Evolutionary conservation across 2,113 vertebrate genomes (phyloP).

Genomic region (Python bivittatus): DNA sequence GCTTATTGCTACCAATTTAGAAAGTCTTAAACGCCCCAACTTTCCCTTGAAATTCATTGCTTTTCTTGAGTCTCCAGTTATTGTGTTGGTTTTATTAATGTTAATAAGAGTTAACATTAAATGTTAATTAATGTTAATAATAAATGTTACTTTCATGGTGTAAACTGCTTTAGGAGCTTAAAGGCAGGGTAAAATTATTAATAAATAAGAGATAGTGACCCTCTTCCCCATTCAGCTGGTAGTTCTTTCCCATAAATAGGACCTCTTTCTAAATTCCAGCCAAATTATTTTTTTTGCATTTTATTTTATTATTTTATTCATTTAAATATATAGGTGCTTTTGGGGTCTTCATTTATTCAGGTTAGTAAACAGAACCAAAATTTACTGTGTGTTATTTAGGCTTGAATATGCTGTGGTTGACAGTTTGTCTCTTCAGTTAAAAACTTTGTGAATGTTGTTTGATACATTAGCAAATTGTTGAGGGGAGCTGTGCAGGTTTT

Average conservation of each 20-base stretch:
- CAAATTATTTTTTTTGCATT: background rate
- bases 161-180: background rate
- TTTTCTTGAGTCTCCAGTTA: background rate
- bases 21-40: background rate
- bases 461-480: background rate
- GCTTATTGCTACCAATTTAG: background rate
- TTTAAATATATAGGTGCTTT: background rate
- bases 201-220: background rate
- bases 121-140: too few species aligned
- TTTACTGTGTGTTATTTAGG: background rate
- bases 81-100: background rate
- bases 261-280: background rate
- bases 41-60: background rate
- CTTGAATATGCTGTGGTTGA: background rate
- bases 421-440: background rate
- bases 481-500: slow-evolving; percentile 55
- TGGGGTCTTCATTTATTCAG: background rate
- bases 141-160: background rate
- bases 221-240: background rate
- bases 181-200: background rate
- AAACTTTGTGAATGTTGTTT: slow-evolving; percentile 5
- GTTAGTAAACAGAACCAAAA: background rate
- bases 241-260: background rate
- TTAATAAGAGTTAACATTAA: too few species aligned
- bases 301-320: background rate